Evolutionary conservation across 2,113 vertebrate genomes (phyloP), one percentile per base, ranked within the genome.

Genomic region (Onychostruthus taczanowskii): DNA sequence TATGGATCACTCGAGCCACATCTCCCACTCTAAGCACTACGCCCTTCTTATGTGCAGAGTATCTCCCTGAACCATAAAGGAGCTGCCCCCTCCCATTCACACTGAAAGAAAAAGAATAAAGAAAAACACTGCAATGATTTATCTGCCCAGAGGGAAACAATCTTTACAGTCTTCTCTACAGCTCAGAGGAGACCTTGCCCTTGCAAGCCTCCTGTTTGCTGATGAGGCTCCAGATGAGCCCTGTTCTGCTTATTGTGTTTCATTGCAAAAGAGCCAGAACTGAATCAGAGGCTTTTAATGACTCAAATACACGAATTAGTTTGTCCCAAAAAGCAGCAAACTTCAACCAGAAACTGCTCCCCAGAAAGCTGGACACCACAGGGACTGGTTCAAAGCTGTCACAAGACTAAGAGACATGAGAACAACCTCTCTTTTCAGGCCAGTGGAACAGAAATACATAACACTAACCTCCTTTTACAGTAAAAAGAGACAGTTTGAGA

Each of bases 151-250:
- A 93, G 94, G 90, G 96, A 92, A 96, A 88, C 84, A 84, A 94
- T 84, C 92, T 92, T 93, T 90, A 88, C 81, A 72, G 93, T 81
- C 88, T 90, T 94, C 80, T 95, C 73, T 89, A 75, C 55, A 87
- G 88, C 93, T 96, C 93, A 96, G 92, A 96, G 95, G 94, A 94
- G 94, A 97, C 88, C 80, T 94, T 95, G 93, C 86, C 92, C 94
- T 95, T 94, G 92, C 92, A 95, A 95, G 95, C 83, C 86, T 96
- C 76, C 43, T 93, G 90, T 87, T 97, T 94, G 94, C 94, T 92
- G 95, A 96, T 94, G 94, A 96, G 86, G 86, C 92, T 96, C 88
- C 94, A 78, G 90, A 92, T 39, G 88, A 93, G 86, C 21, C 62
- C 83, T 53, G 68, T 16, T 73, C 79, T 56, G 72, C 92, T 87